Percentiles rank a stretch among this genome's conserved stretches.
phyloP scores from a whole-genome alignment of 2,888 invertebrate species.

The Muscina levida region DNA sequence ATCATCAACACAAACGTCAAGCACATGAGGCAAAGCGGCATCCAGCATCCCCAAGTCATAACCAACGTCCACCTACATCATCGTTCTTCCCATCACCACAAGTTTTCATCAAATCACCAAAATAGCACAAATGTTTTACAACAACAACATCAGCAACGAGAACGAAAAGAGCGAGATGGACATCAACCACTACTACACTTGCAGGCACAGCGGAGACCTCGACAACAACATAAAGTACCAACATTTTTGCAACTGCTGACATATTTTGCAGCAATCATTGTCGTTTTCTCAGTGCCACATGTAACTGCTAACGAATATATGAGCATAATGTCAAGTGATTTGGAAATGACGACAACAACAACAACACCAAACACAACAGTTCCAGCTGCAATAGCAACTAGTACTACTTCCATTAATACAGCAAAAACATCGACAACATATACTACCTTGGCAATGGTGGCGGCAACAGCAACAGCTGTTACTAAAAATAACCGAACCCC shows the following conservation, averaged over 20 bases:
- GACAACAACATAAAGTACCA: slow-evolving; percentile 36
- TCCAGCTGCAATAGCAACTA: not conserved
- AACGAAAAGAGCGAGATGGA: slow-evolving; percentile 47
- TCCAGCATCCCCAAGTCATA: slow-evolving; percentile 61
- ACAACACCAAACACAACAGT: slow-evolving; percentile 23
- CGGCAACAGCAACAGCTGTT: not conserved
- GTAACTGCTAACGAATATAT: slow-evolving; percentile 40
- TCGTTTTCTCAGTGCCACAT: slow-evolving; percentile 40
- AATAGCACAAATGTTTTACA: slow-evolving; percentile 68
- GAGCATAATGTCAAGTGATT: slow-evolving; percentile 6
- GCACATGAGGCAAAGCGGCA: slow-evolving; percentile 32
- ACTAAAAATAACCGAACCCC: slow-evolving; percentile 6
- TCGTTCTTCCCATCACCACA: slow-evolving; percentile 47
- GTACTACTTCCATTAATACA: not conserved
- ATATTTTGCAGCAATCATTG: slow-evolving; percentile 69
- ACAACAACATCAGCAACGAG: slow-evolving; percentile 66
- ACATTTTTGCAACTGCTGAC: slow-evolving; percentile 68
- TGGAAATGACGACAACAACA: slow-evolving; percentile 24
- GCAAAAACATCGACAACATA: slow-evolving; percentile 3
- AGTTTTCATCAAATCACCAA: slow-evolving; percentile 61
- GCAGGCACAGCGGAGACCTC: slow-evolving; percentile 49
- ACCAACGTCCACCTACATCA: slow-evolving; percentile 16
- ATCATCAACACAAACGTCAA: slow-evolving; percentile 25
- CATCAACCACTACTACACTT: slow-evolving; percentile 53
- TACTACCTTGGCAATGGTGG: not conserved